A percentile compares a stretch with the other conserved stretches of the same genome.
These are phyloP conservation scores for Drosophila paranaensis DNA, from an alignment of 2,888 invertebrate genomes.

Conservation along the genomic window DNA sequence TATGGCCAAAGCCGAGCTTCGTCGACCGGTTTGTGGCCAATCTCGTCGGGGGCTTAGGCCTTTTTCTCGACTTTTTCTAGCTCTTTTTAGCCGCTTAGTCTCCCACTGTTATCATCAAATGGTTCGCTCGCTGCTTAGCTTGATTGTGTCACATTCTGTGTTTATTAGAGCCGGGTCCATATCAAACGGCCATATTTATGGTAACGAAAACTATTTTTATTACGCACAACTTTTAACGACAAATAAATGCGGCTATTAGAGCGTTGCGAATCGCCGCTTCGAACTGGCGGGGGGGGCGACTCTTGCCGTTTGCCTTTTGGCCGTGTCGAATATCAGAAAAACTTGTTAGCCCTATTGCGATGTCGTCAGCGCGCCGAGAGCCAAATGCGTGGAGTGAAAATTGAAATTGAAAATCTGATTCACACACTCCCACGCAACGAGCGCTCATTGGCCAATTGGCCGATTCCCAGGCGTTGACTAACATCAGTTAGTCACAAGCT, in stretches of 20 bases:
- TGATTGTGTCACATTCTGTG: slow-evolving; percentile 74
- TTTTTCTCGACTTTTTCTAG: slow-evolving; percentile 5
- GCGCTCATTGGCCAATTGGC: slow-evolving; percentile 46
- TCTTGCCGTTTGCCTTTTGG: neutral
- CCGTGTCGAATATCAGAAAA: slow-evolving; percentile 29
- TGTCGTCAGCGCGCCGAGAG: slow-evolving; percentile 16
- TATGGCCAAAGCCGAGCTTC: slow-evolving; percentile 40
- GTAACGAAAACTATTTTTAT: slow-evolving; percentile 62
- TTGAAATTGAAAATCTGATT: slow-evolving; percentile 17
- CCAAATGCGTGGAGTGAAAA: neutral
- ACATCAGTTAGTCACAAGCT: slow-evolving; percentile 38
- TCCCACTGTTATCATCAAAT: slow-evolving; percentile 76
- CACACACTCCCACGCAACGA: slow-evolving; percentile 40
- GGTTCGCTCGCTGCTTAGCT: slow-evolving; percentile 55
- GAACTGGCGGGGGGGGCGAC: slow-evolving; percentile 11
- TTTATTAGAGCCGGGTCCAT: slow-evolving; percentile 52
- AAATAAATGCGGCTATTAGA: slow-evolving; percentile 62
- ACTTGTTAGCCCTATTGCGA: slow-evolving; percentile 67
- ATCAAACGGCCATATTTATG: slow-evolving; percentile 58
- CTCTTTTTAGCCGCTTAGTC: slow-evolving; percentile 34
- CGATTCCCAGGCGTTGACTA: slow-evolving; percentile 55
- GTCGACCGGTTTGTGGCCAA: slow-evolving; percentile 64
- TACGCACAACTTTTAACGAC: slow-evolving; percentile 52
- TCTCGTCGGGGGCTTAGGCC: slow-evolving; percentile 39
- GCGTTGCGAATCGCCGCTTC: slow-evolving; percentile 41